Percentiles rank a stretch among this genome's conserved stretches.
Conservation (phyloP, 64 coral and sea anemone genomes). For the Stichodactyla mertensii region DNA sequence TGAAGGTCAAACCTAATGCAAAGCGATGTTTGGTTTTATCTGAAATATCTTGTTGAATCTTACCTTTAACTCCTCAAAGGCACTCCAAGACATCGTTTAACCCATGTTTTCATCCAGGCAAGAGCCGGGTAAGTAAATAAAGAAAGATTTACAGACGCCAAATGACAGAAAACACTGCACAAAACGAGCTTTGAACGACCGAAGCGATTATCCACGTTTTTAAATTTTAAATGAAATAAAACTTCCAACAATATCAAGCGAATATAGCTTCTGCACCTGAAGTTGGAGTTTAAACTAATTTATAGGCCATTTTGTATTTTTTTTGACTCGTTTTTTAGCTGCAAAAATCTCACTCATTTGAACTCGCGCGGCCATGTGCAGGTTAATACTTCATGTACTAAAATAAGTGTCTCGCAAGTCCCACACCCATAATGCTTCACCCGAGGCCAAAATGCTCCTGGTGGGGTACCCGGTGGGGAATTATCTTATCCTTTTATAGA, state of each 20-base stretch:
- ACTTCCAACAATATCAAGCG: background rate
- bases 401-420: background rate
- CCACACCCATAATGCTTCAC: no score
- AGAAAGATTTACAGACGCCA: background rate
- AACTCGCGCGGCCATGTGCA: background rate
- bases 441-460: no score
- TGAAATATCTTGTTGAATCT: background rate
- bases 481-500: no score
- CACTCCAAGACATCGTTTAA: background rate
- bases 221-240: background rate
- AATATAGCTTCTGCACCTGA: background rate
- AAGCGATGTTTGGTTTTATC: background rate
- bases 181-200: background rate
- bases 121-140: background rate
- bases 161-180: background rate
- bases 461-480: no score
- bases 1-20: no score
- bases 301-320: background rate
- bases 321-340: background rate
- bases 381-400: background rate
- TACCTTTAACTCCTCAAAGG: conserved; percentile 1
- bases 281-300: background rate
- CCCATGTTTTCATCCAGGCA: background rate
- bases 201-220: background rate
- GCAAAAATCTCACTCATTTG: background rate